Base-by-base conservation (phyloP, 2,888 invertebrate genomes). In the Rhagophthalmus giganteus region DNA sequence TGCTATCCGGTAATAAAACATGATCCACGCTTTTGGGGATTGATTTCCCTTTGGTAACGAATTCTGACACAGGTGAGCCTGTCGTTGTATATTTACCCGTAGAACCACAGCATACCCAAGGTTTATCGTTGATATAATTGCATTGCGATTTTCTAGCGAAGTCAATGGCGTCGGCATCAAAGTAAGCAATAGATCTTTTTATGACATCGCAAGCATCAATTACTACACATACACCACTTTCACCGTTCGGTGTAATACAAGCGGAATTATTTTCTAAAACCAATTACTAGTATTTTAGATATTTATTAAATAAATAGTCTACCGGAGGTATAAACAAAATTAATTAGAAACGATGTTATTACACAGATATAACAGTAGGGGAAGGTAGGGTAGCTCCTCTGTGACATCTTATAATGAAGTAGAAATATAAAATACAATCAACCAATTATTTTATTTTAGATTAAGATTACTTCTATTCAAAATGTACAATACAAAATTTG, bases 71-170 rank as follows among this genome's bases (percentile, higher is more conserved):
- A 5, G 20, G 20, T 8, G 27, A 8, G 9, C n/a, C 2, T 9
- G 2, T 27, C 3, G 27, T n/a, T 27, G 27, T 8, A 32, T 8
- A 7, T 2, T 15, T 32, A 2, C 24, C 24, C 4, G 11, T 9
- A 8, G 15, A n/a, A 8, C 14, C 32, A 9, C 32, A 32, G 14
- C 32, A 32, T 14, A 32, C 32, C 7, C 14, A 32, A 32, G 14
- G 14, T 1, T 11, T 4, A n/a, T 7, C 15, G 12, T 34, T 79
- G 6, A 9, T 6, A 11, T 33, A 34, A 1, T 79, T 79, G 49
- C 79, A 80, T 25, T 77, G 76, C 0, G 79, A 77, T 47, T 65
- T 62, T 26, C 73, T 71, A 13, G 79, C 65, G 54, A 71, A 77
- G 14, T 39, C 11, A 3, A 48, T 9, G 1, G 41, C 46, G 1